Evolutionary conservation across 2,888 invertebrate genomes (phyloP).

Genomic region (Aleiodes leptofemur): DNA sequence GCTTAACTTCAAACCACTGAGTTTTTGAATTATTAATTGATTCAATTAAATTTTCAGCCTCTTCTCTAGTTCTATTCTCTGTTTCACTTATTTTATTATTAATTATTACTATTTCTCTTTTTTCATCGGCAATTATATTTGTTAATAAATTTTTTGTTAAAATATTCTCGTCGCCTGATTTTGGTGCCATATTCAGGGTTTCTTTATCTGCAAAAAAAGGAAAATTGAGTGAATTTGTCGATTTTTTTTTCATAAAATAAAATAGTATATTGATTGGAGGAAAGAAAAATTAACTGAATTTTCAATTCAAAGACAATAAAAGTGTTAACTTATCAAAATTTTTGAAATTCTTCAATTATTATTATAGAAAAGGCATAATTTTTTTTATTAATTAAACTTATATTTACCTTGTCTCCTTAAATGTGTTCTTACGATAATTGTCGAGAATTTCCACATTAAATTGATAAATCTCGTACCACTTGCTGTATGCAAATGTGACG

Average conservation of each 20-base stretch:
- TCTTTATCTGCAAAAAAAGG: conserved; percentile 47
- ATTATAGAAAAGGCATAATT: too few relatives aligned
- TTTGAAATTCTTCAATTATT: too few relatives aligned
- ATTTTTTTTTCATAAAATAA: conserved; percentile 19
- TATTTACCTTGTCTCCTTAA: conserved; percentile 62
- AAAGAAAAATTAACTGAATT: too few relatives aligned
- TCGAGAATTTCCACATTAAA: conserved; percentile 71
- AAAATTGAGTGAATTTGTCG: too few relatives aligned
- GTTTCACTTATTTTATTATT: conserved; percentile 38
- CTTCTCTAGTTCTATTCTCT: conserved; percentile 47
- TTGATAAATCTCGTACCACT: conserved; percentile 67
- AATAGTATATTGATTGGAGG: not conserved
- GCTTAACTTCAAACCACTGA: conserved; percentile 60
- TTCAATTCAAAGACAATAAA: too few relatives aligned
- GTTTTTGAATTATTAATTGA: conserved; percentile 54
- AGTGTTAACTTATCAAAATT: too few relatives aligned
- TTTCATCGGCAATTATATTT: conserved; percentile 51
- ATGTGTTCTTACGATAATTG: conserved; percentile 63
- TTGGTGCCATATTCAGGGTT: conserved; percentile 56
- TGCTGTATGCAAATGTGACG: conserved; percentile 68
- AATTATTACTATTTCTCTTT: conserved; percentile 49
- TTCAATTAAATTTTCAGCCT: conserved; percentile 52
- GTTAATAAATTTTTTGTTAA: conserved; percentile 58
- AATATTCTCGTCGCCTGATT: conserved; percentile 50
- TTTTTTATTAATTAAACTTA: not conserved